Evolutionary conservation across 2,888 invertebrate species (phyloP), one percentile per base, ranked within the genome.

Genomic region (Chymomyza caudatula): DNA sequence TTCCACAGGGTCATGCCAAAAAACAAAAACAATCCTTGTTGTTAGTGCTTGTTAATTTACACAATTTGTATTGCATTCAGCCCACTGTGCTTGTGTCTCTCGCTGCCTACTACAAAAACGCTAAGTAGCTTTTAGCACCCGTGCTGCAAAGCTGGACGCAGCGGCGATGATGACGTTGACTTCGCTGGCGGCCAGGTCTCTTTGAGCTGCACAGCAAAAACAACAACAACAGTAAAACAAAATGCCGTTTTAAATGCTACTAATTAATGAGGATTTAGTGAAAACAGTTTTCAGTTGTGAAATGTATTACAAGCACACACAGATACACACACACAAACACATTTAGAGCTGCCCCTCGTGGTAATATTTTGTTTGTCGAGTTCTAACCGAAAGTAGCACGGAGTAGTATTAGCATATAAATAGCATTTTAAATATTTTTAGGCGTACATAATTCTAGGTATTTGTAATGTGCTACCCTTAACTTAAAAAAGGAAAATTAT

Each of bases 231-330:
- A 73, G n/a, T n/a, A n/a, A n/a, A n/a, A n/a, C 69, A 76, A 78
- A 82, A 82, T 75, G 74, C 86, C 75, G 84, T 78, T 71, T 80
- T 83, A 87, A 83, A 83, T 83, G 84, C 86, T 83, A 79, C 87
- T 83, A 83, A 87, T 83, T 87, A 83, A 83, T 83, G 87, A 75
- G 87, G 82, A 87, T 85, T 83, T 83, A 83, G 82, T 87, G 83
- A 79, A 86, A 20, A 86, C 86, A 81, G 85, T 82, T 72, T 69
- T 69, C 64, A 61, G 62, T 44, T 65, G 57, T 61, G 73, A 85
- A 79, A 77, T 68, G 79, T 70, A 81, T 82, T 85, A 83, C 82
- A 74, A 57, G 69, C 72, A 57, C 37, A 44, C 60, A n/a, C 22
- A 22, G 17, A n/a, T 5, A 74, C 56, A 70, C 72, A 57, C 23